Conservation (phyloP, 2,113 vertebrate genomes). For the Polypterus senegalus region DNA sequence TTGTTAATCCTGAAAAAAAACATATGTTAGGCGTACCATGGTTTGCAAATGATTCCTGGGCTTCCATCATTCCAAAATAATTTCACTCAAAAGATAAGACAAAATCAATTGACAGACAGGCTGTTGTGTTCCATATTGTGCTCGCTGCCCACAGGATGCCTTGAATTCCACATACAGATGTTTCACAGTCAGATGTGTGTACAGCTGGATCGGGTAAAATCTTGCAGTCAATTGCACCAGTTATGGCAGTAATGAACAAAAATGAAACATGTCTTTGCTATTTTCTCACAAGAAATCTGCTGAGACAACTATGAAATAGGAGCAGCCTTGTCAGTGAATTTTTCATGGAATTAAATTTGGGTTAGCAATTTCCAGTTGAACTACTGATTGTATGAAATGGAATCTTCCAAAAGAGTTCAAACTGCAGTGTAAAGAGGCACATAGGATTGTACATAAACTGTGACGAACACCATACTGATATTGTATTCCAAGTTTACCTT, state of each 20-base stretch:
- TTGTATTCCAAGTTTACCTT: too few relatives aligned
- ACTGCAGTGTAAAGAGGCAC: too few relatives aligned
- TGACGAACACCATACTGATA: too few relatives aligned
- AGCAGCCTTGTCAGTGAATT: neutral
- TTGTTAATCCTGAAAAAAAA: too few relatives aligned
- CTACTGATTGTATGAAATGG: too few relatives aligned
- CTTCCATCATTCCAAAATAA: too few relatives aligned
- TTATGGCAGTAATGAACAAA: conserved; percentile 13
- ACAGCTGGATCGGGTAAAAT: conserved; percentile 55
- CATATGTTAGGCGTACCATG: too few relatives aligned
- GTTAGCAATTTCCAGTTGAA: neutral
- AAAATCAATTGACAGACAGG: neutral
- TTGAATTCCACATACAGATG: conserved; percentile 46
- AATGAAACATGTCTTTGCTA: neutral
- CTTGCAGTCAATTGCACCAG: conserved; percentile 26
- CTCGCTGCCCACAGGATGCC: conserved; percentile 7
- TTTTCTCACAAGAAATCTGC: conserved; percentile 13
- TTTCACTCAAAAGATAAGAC: neutral
- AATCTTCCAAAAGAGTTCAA: too few relatives aligned
- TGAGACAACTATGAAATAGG: conserved; percentile 17
- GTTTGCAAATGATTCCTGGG: too few relatives aligned
- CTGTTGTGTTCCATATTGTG: neutral
- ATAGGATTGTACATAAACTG: too few relatives aligned
- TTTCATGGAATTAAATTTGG: neutral
- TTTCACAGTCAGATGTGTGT: conserved; percentile 59